Base-by-base conservation (phyloP, 2,113 vertebrate species). In the Pelecanoides urinatrix region DNA sequence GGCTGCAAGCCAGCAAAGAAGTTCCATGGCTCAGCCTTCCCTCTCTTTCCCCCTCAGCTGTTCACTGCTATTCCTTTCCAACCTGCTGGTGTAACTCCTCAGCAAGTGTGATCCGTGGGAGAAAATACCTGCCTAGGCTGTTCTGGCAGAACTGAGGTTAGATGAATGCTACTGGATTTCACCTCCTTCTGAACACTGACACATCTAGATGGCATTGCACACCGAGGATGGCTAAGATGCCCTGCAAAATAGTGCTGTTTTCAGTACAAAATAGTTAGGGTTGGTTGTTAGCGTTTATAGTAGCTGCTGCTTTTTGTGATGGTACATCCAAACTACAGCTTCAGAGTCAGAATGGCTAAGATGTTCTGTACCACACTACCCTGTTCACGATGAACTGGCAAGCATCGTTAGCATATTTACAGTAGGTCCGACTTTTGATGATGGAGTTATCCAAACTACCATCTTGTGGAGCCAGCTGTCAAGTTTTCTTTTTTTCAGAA, bases 361-460 rank as follows among this genome's bases (percentile, higher is more conserved):
- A 20, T 14, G 6, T 42, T 52, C 47, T 62, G 45, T 74, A 36
- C 40, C 26, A 18, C 0, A 0, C 61, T 75, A 44, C 20, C 8
- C 20, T 72, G 19, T 71, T 85, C 17, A 8, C 50, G 23, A 66
- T 50, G 10, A 62, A 50, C 22, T 52, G 20, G 10, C 65, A 27
- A 30, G 63, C 11, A 7, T 12, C 1, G 1, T 59, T 21, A 21
- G 44, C n/a, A 1, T 61, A 11, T 47, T 86, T 71, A 56, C 13
- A n/a, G 11, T 44, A 80, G 44, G 50, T 38, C 58, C 26, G 83
- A 8, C 19, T 63, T 90, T 63, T 82, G 61, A 16, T 70, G 42
- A 27, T 70, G 55, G 19, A 10, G 6, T 58, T 73, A 73, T 45
- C 79, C 13, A n/a, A 40, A 49, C 27, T 29, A 47, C 11, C 0